A percentile compares a stretch with the other conserved stretches of the same genome.
Evolutionary conservation across 2,797 vertebrate genomes (phyloP).

Genomic region (Gambusia yucatana): DNA sequence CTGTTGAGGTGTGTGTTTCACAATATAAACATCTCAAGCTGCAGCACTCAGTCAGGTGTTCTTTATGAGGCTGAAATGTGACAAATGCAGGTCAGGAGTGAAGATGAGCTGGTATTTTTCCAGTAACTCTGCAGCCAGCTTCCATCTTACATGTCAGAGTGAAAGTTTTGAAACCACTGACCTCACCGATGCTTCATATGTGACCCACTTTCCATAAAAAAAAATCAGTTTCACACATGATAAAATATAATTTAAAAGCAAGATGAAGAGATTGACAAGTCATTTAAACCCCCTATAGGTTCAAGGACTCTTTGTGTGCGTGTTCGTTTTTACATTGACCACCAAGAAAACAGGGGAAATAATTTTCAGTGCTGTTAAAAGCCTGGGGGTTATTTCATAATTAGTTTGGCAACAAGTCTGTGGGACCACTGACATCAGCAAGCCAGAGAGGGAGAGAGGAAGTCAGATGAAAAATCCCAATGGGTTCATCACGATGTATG

Average conservation of each 20-base stretch:
- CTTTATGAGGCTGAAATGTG: slow-evolving; percentile 66
- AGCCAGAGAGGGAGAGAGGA: not conserved
- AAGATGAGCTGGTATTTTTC: slow-evolving; percentile 79
- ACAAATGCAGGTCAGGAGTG: slow-evolving; percentile 77
- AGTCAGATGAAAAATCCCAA: not conserved
- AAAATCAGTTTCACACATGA: not conserved
- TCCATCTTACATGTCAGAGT: slow-evolving; percentile 47
- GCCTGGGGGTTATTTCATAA: not conserved
- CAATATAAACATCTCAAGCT: slow-evolving; percentile 49
- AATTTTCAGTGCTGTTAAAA: not conserved
- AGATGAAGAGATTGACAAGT: not conserved
- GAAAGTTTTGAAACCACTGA: slow-evolving; percentile 40
- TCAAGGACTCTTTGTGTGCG: not conserved
- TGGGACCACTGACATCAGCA: not conserved
- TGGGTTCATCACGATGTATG: not conserved
- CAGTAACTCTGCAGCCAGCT: slow-evolving; percentile 64
- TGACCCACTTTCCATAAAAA: slow-evolving; percentile 5
- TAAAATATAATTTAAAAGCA: slow-evolving; percentile 8
- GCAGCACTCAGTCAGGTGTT: slow-evolving; percentile 45
- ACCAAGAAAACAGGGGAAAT: not conserved
- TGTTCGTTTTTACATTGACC: not conserved
- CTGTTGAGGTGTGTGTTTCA: slow-evolving; percentile 2
- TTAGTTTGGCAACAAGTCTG: not conserved
- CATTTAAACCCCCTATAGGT: not conserved
- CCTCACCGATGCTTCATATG: slow-evolving; percentile 53